Conservation (phyloP, 2,113 vertebrate genomes). For the Oostethus manadensis region DNA sequence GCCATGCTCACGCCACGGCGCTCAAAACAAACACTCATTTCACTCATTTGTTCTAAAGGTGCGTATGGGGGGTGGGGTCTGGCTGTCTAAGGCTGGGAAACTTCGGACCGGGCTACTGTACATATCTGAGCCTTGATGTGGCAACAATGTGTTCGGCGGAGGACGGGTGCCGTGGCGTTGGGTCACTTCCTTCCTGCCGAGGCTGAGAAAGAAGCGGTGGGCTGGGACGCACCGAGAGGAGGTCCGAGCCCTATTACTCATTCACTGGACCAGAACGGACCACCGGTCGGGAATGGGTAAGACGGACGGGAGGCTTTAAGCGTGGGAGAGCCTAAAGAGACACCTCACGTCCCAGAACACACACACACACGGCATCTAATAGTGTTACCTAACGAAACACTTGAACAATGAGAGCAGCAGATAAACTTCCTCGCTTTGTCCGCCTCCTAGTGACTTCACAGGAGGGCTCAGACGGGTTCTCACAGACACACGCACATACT, state of each 20-base stretch:
- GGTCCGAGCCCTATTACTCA: conserved; percentile 27
- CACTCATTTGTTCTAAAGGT: conserved; percentile 61
- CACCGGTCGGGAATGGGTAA: not conserved
- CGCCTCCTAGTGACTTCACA: conserved; percentile 63
- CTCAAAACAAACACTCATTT: conserved; percentile 64
- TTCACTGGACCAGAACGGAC: not conserved
- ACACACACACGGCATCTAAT: conserved; percentile 54
- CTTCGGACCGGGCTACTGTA: conserved; percentile 52
- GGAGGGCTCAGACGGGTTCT: conserved; percentile 61
- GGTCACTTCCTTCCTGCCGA: conserved; percentile 66
- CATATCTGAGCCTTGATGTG: conserved; percentile 71
- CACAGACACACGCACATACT: conserved; percentile 64
- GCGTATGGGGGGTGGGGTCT: conserved; percentile 47
- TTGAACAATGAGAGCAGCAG: conserved; percentile 72
- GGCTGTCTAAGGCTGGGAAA: conserved; percentile 60
- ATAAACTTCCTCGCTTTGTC: conserved; percentile 76
- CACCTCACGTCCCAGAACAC: conserved; percentile 44
- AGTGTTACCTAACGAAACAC: conserved; percentile 65
- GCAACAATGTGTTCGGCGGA: conserved; percentile 65
- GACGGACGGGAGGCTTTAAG: conserved; percentile 22
- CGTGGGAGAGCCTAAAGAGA: conserved; percentile 61
- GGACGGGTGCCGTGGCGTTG: conserved; percentile 57
- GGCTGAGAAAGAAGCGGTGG: conserved; percentile 66
- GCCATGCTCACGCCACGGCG: conserved; percentile 61
- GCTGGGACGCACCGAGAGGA: conserved; percentile 45